Base-by-base conservation (phyloP, 1,140 invertebrate species). In the Lycorma delicatula region DNA sequence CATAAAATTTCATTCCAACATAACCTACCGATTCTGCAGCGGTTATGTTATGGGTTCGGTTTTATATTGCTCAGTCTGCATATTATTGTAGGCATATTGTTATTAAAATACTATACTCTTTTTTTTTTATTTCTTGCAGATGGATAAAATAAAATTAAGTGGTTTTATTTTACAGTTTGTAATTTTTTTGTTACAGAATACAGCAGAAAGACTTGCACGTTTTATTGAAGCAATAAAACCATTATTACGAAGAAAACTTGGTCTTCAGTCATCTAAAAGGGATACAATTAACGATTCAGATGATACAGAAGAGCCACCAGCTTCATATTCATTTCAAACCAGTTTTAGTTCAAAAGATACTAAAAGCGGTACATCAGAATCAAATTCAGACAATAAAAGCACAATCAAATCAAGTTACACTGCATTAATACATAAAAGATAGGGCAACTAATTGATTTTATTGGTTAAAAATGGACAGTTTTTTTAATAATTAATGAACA, bases 181-280 rank as follows among this genome's bases (percentile, higher is more conserved):
- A n/a, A n/a, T 36, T 28, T 50, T 56, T 49, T 59, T 54, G 25
- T 46, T 56, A 12, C 57, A 66, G 65, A 61, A 62, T n/a, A 62
- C 63, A 1, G 65, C 65, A 2, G 49, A 58, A 22, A 50, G 65
- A 31, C 13, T 66, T 0, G 63, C 61, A 1, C 54, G 65, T 11
- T 44, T 66, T 1, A 54, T 63, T 7, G 60, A 63, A 11, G 54
- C 55, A 12, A 26, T 66, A 25, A 66, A 64, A 36, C 58, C 61
- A 9, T 23, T 66, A 0, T 49, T 63, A 1, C 28, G 65, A 3
- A 59, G 54, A 11, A 58, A 54, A 3, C 25, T 63, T 9, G 60
- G 62, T n/a, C 49, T 60, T 9, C 58, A 51, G 31, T 49, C 62
- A 22, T 51, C 38, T 13, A 63, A 58, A 54, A 26, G 59, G 12